Conservation (phyloP, 2,113 vertebrate species). For the Lasiurus borealis region DNA sequence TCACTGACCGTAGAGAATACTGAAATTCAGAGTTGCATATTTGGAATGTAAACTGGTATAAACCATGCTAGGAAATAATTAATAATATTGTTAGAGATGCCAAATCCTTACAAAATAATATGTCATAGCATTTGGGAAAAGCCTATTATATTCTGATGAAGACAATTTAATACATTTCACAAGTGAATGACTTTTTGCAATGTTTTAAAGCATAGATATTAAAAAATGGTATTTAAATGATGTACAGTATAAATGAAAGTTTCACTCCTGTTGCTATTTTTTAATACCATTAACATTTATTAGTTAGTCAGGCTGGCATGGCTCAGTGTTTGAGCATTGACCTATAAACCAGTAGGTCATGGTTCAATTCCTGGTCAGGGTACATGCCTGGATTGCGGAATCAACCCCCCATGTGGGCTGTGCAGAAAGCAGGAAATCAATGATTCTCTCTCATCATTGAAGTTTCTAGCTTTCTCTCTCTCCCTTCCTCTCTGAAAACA, state of each 20-base stretch:
- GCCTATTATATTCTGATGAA: not conserved
- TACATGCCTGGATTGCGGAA: no score
- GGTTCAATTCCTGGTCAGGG: no score
- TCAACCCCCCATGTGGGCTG: no score
- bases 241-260: not conserved
- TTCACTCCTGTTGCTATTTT: not conserved
- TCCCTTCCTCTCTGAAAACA: no score
- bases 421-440: no score
- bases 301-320: not conserved
- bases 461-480: no score
- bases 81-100: not conserved
- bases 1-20: not conserved
- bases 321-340: no score
- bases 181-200: slow-evolving; percentile 29
- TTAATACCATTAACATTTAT: slow-evolving; percentile 63
- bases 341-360: no score
- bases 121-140: not conserved
- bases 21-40: not conserved
- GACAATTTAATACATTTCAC: slow-evolving; percentile 11
- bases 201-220: not conserved
- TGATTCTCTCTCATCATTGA: no score
- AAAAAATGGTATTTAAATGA: slow-evolving; percentile 38
- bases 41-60: slow-evolving; percentile 36
- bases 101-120: not conserved
- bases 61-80: slow-evolving; percentile 9